phyloP scores from a whole-genome alignment of 2,888 invertebrate species.

The Rambutsinella grinnellia region DNA sequence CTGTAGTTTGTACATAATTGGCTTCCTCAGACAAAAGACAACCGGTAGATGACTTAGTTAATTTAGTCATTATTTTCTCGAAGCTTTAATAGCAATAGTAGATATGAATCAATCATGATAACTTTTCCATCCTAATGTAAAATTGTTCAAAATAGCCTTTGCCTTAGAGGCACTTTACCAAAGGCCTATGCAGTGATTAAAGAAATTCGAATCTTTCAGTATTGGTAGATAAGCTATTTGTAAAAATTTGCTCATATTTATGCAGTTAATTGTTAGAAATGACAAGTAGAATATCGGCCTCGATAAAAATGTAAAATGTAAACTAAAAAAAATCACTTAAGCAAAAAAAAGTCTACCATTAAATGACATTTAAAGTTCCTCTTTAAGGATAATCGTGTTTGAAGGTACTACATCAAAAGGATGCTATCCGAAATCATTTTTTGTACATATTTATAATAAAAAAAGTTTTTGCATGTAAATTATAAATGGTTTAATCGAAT shows the following conservation, averaged over 20 bases:
- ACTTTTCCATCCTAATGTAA: not conserved
- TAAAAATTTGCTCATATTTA: not conserved
- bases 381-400: constrained; percentile 39
- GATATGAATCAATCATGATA: not conserved
- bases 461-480: not conserved
- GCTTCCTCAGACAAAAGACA: too few relatives aligned
- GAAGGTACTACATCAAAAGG: constrained; percentile 53
- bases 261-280: not conserved
- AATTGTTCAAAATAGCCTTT: not conserved
- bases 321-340: not conserved
- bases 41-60: too few relatives aligned
- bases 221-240: constrained; percentile 18
- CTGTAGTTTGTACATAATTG: constrained; percentile 11
- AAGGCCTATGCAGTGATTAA: constrained; percentile 25
- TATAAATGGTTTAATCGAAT: not conserved
- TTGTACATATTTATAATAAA: constrained; percentile 11
- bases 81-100: too few relatives aligned
- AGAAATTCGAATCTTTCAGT: constrained; percentile 51
- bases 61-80: too few relatives aligned
- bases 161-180: too few relatives aligned
- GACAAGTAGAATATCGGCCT: constrained; percentile 44
- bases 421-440: constrained; percentile 48
- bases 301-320: constrained; percentile 1
- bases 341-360: not conserved
- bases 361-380: constrained; percentile 26